A percentile compares a stretch with the other conserved stretches of the same genome.
Conservation (phyloP, 2,888 invertebrate genomes). For the Ametastegia equiseti region DNA sequence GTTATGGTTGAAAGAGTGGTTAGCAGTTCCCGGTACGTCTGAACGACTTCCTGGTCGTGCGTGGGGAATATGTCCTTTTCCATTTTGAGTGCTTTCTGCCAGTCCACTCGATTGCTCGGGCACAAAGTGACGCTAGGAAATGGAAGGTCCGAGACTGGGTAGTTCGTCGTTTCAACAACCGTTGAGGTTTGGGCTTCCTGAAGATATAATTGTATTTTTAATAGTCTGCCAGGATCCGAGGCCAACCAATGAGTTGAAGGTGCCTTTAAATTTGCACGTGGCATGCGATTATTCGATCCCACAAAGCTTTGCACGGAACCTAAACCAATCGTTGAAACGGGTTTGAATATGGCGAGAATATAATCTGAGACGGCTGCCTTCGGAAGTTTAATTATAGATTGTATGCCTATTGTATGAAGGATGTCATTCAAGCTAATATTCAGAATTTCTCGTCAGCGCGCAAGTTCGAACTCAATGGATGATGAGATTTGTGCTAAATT, state of each 20-base stretch:
- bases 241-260: neutral
- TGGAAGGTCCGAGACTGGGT: conserved; percentile 61
- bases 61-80: conserved; percentile 54
- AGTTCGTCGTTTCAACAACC: conserved; percentile 64
- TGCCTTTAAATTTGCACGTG: neutral
- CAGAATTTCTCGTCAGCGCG: neutral
- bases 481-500: neutral
- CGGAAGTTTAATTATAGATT: conserved; percentile 5
- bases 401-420: neutral
- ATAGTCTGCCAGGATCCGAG: conserved; percentile 26
- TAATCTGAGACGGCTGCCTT: neutral
- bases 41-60: conserved; percentile 49
- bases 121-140: conserved; percentile 69
- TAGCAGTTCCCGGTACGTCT: conserved; percentile 55
- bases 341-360: neutral
- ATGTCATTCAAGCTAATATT: neutral
- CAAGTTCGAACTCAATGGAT: neutral
- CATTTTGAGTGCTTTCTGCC: conserved; percentile 59
- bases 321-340: neutral
- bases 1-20: conserved; percentile 59
- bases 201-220: conserved; percentile 42
- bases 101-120: conserved; percentile 64
- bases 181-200: conserved; percentile 64
- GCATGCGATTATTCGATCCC: neutral
- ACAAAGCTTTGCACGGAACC: neutral